Evolutionary conservation across 2,797 vertebrate genomes (phyloP), one percentile per base, ranked within the genome.

Genomic region (Myripristis jacobus): DNA sequence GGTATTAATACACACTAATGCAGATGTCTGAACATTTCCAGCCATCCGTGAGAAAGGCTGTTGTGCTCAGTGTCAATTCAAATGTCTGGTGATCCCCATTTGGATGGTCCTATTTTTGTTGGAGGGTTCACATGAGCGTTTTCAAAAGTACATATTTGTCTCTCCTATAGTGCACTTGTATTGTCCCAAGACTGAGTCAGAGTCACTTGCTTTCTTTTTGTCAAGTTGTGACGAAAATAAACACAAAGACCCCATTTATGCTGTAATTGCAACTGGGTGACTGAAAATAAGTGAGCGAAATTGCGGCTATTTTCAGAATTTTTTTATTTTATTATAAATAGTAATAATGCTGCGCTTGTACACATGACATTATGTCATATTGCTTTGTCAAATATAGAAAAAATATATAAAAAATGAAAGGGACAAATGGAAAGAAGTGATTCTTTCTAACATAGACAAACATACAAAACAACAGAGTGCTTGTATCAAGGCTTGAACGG

Each of bases 301-400:
- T 63, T 62, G 52, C 61, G 15, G 52, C 56, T 75, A 86, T 86
- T 91, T 88, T 91, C 70, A 54, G 80, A 41, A 46, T 71, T 85
- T 88, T 68, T n/a, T 89, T 68, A 83, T 90, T 97, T 97, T 93
- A 95, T 96, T 95, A 98, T 98, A 98, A 98, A 98, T 98, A 97
- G 96, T 94, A 96, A 94, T 94, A 95, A 96, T 96, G 96, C 95
- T 94, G 95, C 91, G 93, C 95, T 97, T 93, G 94, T 96, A 96
- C 95, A 97, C 92, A 94, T 95, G 94, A 96, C 92, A 41, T 94
- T 91, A 94, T 92, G 95, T 95, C 94, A 95, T 22, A 77, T 86
- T 74, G 86, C 93, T 95, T 86, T 89, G 85, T 92, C 87, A 85
- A 81, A 90, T 81, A 91, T 87, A 90, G 83, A 88, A 93, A 87